Evolutionary conservation across 1,140 invertebrate genomes (phyloP).

Genomic region (Tyrophagus putrescentiae): DNA sequence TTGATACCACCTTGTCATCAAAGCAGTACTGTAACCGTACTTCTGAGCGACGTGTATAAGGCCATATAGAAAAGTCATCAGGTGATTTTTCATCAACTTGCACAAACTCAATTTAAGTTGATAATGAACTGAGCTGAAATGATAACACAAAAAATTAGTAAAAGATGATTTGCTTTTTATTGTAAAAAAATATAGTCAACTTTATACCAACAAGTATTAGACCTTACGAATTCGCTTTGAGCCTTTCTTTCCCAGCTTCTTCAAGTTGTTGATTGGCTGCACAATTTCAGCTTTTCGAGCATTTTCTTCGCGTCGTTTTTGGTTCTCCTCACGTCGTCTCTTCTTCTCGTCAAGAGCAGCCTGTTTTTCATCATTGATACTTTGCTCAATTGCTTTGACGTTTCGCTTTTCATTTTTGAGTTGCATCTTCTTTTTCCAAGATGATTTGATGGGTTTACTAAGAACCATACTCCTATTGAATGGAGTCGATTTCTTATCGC

Average conservation of each 20-base stretch:
- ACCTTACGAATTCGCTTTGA: background rate
- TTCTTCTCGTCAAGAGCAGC: background rate
- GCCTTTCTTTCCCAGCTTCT: background rate
- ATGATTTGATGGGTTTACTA: constrained; percentile 8
- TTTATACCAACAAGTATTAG: too few relatives aligned
- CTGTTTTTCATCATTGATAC: constrained; percentile 8
- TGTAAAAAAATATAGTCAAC: too few relatives aligned
- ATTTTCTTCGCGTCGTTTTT: constrained; percentile 15
- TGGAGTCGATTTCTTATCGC: constrained; percentile 1
- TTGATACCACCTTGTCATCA: too few relatives aligned
- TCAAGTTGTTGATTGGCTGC: background rate
- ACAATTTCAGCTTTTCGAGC: constrained; percentile 19
- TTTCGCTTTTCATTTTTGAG: constrained; percentile 8
- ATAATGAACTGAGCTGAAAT: too few relatives aligned
- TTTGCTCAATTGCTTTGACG: constrained; percentile 5
- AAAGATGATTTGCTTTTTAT: too few relatives aligned
- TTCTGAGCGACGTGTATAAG: too few relatives aligned
- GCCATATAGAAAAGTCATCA: too few relatives aligned
- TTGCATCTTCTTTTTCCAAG: constrained; percentile 21
- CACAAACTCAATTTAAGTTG: too few relatives aligned
- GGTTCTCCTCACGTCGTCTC: constrained; percentile 3
- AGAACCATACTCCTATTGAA: constrained; percentile 10
- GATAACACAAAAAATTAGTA: too few relatives aligned
- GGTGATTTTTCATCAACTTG: too few relatives aligned
- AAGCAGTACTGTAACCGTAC: too few relatives aligned